These are phyloP conservation scores for Phorcus lineatus DNA, from an alignment of 2,888 invertebrate genomes.

Conservation along the genomic window DNA sequence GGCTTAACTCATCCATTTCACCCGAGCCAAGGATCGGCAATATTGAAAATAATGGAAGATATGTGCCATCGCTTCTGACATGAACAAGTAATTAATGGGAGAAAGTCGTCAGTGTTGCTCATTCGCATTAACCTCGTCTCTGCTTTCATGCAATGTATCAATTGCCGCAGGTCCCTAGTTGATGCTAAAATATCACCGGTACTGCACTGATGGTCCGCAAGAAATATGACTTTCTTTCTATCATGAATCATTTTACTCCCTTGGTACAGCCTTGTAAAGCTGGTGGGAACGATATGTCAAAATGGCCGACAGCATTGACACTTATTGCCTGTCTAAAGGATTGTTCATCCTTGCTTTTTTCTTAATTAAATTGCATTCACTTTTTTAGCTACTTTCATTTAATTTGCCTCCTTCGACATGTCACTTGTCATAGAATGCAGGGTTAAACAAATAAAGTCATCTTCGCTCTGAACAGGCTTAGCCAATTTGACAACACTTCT, in stretches of 20 bases:
- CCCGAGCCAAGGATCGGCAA: background rate
- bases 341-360: conserved; percentile 13
- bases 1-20: background rate
- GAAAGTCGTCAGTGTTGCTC: conserved; percentile 13
- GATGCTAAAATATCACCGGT: conserved; percentile 12
- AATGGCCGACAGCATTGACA: conserved; percentile 8
- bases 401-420: conserved; percentile 1
- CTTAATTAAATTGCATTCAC: conserved; percentile 7
- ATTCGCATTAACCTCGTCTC: conserved; percentile 11
- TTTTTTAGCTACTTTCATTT: conserved; percentile 1
- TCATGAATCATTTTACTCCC: conserved; percentile 1
- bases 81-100: conserved; percentile 10
- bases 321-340: conserved; percentile 15
- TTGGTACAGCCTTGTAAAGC: background rate
- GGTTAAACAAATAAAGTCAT: conserved; percentile 5
- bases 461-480: background rate
- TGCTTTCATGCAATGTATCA: conserved; percentile 4
- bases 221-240: conserved; percentile 4
- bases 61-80: conserved; percentile 13
- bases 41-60: conserved; percentile 6
- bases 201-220: background rate
- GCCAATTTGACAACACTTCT: background rate
- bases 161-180: background rate
- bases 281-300: conserved; percentile 1
- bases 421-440: conserved; percentile 5